phyloP scores from a whole-genome alignment of 2,888 invertebrate species.

The Dryocosmus kuriphilus region DNA sequence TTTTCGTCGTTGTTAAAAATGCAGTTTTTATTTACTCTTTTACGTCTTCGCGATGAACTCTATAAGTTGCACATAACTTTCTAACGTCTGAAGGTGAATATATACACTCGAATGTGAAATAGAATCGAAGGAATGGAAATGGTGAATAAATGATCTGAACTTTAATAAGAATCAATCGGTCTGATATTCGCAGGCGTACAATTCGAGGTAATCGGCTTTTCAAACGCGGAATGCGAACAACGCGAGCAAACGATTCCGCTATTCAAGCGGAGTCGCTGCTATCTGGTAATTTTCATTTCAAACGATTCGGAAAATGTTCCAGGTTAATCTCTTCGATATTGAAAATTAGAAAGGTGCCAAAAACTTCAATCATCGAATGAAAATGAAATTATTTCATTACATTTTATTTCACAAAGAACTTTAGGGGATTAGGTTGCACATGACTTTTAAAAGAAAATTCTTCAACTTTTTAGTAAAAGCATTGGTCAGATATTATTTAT shows the following conservation, averaged over 20 bases:
- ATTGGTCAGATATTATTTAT: too few relatives aligned
- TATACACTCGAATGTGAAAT: neutral
- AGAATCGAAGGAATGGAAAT: neutral
- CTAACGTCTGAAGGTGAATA: slow-evolving; percentile 55
- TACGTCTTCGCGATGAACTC: slow-evolving; percentile 56
- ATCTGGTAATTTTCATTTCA: slow-evolving; percentile 27
- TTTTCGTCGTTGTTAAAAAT: neutral
- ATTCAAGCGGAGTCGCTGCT: slow-evolving; percentile 9
- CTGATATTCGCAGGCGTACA: slow-evolving; percentile 23
- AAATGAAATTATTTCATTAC: too few relatives aligned
- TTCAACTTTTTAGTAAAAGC: too few relatives aligned
- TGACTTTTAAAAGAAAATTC: too few relatives aligned
- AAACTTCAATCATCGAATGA: neutral
- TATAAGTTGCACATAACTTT: slow-evolving; percentile 63
- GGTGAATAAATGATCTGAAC: neutral
- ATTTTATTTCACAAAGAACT: too few relatives aligned
- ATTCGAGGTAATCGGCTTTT: slow-evolving; percentile 39
- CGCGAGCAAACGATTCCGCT: slow-evolving; percentile 26
- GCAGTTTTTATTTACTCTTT: slow-evolving; percentile 39
- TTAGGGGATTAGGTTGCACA: too few relatives aligned
- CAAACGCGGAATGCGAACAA: slow-evolving; percentile 20
- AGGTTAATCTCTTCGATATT: neutral
- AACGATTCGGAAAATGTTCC: neutral
- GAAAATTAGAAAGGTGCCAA: neutral
- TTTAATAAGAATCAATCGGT: slow-evolving; percentile 25